Percentiles rank a stretch among this genome's conserved stretches.
These are phyloP conservation scores for Dendronephthya gigantea DNA, from an alignment of 64 coral and sea anemone genomes.

Conservation along the genomic window DNA sequence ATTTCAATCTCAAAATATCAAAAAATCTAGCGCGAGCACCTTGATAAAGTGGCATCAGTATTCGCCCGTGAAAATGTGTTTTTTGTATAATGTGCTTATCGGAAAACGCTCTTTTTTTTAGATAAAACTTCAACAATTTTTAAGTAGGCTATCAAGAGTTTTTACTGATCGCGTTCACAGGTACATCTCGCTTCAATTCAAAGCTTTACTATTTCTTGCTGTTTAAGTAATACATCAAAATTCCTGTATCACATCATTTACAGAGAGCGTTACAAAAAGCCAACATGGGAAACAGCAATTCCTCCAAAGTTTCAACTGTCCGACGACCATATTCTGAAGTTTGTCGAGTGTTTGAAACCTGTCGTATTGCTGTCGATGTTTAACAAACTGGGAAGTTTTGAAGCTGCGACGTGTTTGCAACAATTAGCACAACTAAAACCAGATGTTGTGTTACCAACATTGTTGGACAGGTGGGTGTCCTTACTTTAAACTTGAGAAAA, in stretches of 20 bases:
- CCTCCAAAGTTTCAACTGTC: conserved; percentile 60
- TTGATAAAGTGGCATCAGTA: too few relatives aligned
- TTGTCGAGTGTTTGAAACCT: conserved; percentile 94
- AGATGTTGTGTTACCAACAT: conserved; percentile 73
- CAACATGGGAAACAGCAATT: conserved; percentile 51
- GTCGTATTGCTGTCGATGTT: conserved; percentile 86
- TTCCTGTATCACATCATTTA: neutral
- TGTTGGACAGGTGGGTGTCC: conserved; percentile 69
- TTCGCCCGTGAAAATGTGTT: too few relatives aligned
- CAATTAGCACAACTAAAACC: conserved; percentile 83
- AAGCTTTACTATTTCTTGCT: neutral
- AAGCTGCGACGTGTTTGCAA: conserved; percentile 76
- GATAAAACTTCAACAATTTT: conserved; percentile 72
- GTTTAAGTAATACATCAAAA: too few relatives aligned
- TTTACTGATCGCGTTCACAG: conserved; percentile 67
- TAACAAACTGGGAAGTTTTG: conserved; percentile 94
- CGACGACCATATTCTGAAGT: conserved; percentile 55
- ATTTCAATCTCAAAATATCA: neutral
- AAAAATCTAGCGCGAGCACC: too few relatives aligned
- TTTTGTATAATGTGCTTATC: neutral
- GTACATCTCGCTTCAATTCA: conserved; percentile 4
- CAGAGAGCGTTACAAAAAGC: conserved; percentile 68
- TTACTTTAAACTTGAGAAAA: neutral
- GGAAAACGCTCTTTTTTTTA: too few relatives aligned
- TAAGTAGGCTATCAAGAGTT: conserved; percentile 66